These are phyloP conservation scores for Megalurothrips usitatus DNA, from an alignment of 2,888 invertebrate genomes.

Conservation along the genomic window DNA sequence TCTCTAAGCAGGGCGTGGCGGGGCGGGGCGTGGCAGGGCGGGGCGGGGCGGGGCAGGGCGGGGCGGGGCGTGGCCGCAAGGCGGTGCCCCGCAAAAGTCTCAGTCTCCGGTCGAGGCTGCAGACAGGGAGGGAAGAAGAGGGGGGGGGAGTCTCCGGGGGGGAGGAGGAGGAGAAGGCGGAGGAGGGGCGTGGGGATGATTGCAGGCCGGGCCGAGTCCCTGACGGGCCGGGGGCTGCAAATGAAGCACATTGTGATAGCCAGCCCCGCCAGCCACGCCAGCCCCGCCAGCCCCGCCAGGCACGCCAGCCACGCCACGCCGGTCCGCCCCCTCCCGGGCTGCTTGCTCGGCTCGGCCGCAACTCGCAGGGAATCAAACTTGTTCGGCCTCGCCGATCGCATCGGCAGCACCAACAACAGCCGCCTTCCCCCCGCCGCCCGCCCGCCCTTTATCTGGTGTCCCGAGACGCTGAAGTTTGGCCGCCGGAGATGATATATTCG, in stretches of 20 bases:
- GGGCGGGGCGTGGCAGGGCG: background rate
- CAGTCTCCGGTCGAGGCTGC: too few species aligned
- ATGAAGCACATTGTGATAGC: constrained; percentile 20
- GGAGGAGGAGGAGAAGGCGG: background rate
- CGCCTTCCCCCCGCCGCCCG: background rate
- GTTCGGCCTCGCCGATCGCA: background rate
- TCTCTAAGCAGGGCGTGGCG: background rate
- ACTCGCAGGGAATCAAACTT: constrained; percentile 21
- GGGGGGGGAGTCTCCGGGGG: background rate
- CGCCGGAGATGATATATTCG: background rate
- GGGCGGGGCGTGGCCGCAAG: background rate
- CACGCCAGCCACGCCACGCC: background rate
- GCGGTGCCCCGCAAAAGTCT: too few species aligned
- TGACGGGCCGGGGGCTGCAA: background rate
- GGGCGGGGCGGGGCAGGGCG: background rate
- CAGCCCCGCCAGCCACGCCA: background rate
- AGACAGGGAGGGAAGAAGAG: too few species aligned
- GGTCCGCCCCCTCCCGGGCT: background rate
- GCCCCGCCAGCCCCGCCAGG: background rate
- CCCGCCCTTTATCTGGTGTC: background rate
- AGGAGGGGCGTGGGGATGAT: background rate
- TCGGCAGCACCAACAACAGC: too few species aligned
- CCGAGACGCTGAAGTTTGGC: background rate
- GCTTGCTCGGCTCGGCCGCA: background rate
- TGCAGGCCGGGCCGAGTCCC: background rate